A percentile compares a stretch with the other conserved stretches of the same genome.
phyloP scores from a whole-genome alignment of 2,113 vertebrate genomes.

The Egretta garzetta region DNA sequence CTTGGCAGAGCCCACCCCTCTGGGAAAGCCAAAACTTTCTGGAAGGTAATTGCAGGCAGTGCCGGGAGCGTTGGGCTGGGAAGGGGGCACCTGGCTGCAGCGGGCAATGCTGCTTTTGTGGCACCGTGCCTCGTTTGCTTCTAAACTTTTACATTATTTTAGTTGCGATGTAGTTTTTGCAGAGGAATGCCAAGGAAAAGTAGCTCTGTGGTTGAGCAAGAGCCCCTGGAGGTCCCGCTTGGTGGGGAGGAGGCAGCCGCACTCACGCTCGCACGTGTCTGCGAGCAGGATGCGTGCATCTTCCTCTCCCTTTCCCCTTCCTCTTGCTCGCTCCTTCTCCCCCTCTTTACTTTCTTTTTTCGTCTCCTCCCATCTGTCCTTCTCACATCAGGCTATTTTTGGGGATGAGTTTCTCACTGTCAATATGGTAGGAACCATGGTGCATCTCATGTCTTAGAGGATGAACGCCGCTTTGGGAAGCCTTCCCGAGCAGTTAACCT shows the following conservation, averaged over 20 bases:
- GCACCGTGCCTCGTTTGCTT: accelerated
- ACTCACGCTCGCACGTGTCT: accelerated
- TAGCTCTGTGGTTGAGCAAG: not conserved
- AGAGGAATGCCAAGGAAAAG: not conserved
- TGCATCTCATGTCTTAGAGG: not conserved
- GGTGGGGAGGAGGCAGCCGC: not conserved
- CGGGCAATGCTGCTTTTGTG: not conserved
- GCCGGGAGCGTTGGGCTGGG: not conserved
- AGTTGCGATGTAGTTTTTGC: not conserved
- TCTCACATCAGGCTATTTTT: slow-evolving; percentile 51
- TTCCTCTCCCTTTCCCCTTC: not conserved
- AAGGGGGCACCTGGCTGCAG: not conserved
- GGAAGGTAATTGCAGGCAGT: not conserved
- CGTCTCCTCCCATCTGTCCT: slow-evolving; percentile 48
- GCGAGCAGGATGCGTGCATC: not conserved
- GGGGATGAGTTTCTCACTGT: slow-evolving; percentile 54
- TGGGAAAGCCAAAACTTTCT: not conserved
- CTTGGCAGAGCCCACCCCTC: not conserved
- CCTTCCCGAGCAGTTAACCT: not conserved
- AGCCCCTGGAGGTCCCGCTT: accelerated
- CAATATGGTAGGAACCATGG: not conserved
- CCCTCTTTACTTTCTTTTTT: slow-evolving; percentile 60
- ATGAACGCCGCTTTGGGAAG: not conserved
- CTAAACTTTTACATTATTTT: not conserved
- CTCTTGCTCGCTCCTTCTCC: slow-evolving; percentile 3